Conservation (phyloP, 2,113 vertebrate species). For the Microcebus lehilahytsara region DNA sequence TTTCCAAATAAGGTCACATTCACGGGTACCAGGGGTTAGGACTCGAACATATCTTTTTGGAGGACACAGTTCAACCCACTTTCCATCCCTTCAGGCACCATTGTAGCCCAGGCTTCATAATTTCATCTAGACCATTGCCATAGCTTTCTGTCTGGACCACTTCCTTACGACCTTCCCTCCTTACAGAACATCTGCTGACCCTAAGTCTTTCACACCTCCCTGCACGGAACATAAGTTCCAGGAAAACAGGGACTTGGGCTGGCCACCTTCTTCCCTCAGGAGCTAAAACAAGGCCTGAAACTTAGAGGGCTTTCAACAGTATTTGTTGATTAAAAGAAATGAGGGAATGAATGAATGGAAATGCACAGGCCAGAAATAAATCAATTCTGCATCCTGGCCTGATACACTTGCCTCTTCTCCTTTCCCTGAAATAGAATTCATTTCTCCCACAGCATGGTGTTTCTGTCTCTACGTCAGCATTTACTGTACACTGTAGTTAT, state of each 20-base stretch:
- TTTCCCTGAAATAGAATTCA: background rate
- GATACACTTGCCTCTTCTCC: background rate
- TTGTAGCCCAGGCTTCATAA: fast-evolving
- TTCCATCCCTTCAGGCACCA: background rate
- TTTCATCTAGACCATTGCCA: background rate
- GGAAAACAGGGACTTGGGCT: background rate
- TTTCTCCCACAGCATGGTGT: background rate
- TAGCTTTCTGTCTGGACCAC: background rate
- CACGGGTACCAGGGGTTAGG: background rate
- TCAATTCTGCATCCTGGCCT: background rate
- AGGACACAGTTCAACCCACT: background rate
- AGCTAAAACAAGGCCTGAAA: background rate
- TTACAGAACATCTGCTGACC: background rate
- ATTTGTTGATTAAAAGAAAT: background rate
- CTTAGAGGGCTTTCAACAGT: fast-evolving
- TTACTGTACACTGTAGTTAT: background rate
- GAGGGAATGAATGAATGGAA: background rate
- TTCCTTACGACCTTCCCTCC: background rate
- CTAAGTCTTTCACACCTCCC: background rate
- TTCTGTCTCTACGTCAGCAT: background rate
- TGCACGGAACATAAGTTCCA: background rate
- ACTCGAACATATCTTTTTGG: background rate
- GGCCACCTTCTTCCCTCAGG: background rate
- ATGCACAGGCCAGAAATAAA: background rate
- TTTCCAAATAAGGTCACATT: background rate